Percentiles rank a stretch among this genome's conserved stretches.
These are phyloP conservation scores for Drosophila melanosoma DNA, from an alignment of 2,888 invertebrate genomes.

Conservation along the genomic window DNA sequence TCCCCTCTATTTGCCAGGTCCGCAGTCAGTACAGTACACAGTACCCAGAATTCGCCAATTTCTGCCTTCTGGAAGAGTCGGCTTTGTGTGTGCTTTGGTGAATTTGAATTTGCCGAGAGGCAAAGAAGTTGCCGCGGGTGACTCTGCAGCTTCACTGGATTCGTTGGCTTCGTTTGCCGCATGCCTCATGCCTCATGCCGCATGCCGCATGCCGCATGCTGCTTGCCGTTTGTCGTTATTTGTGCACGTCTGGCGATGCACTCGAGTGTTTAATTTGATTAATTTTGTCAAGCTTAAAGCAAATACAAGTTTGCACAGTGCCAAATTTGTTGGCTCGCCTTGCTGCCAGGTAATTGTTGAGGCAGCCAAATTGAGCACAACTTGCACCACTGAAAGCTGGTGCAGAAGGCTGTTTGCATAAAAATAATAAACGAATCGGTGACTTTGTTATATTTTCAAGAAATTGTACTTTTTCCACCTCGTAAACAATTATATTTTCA, in stretches of 20 bases:
- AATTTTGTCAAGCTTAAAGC: constrained; percentile 81
- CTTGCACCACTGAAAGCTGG: constrained; percentile 5
- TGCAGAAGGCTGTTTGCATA: constrained; percentile 43
- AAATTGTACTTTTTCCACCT: constrained; percentile 29
- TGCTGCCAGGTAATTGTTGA: constrained; percentile 52
- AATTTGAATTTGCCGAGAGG: constrained; percentile 69
- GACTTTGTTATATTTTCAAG: constrained; percentile 27
- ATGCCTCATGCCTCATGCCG: background rate
- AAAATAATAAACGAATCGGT: constrained; percentile 1
- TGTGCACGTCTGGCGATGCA: constrained; percentile 81
- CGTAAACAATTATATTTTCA: constrained; percentile 36
- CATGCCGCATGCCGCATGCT: constrained; percentile 26
- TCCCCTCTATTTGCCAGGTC: constrained; percentile 61
- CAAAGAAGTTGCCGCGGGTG: constrained; percentile 47
- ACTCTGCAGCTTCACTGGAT: constrained; percentile 16
- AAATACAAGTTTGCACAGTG: constrained; percentile 77
- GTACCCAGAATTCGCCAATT: background rate
- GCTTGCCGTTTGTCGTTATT: constrained; percentile 67
- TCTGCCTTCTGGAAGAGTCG: background rate
- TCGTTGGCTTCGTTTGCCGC: constrained; percentile 24
- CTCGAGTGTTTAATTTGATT: constrained; percentile 84
- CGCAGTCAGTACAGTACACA: constrained; percentile 29
- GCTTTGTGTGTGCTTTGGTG: constrained; percentile 49
- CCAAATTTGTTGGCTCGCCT: constrained; percentile 64
- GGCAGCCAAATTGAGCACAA: constrained; percentile 51